Evolutionary conservation across 2,113 vertebrate species (phyloP).

Genomic region (Chrysochloris asiatica): DNA sequence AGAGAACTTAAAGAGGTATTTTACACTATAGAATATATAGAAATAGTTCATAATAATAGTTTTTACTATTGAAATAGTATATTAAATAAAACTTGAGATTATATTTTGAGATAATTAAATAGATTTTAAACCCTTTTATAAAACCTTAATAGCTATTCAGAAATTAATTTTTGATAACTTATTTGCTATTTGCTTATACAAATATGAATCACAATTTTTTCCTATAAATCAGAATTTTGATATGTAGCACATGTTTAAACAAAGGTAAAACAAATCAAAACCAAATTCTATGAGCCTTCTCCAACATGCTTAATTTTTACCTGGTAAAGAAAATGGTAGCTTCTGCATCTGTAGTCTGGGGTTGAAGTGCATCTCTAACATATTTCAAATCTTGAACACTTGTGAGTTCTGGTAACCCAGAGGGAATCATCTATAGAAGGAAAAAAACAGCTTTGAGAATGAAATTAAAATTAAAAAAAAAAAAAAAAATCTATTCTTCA

Average conservation of each 20-base stretch:
- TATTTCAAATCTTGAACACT: conserved; percentile 96
- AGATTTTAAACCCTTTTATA: neutral
- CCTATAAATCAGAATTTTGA: conserved; percentile 4
- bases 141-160: conserved; percentile 31
- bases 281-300: neutral
- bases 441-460: conserved; percentile 44
- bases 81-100: conserved; percentile 46
- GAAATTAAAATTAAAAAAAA: conserved; percentile 18
- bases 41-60: conserved; percentile 24
- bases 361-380: conserved; percentile 96
- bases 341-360: conserved; percentile 96
- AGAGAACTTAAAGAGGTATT: neutral
- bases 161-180: conserved; percentile 28
- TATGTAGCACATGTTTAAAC: conserved; percentile 30
- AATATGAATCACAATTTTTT: neutral
- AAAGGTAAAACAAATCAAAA: conserved; percentile 57
- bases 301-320: conserved; percentile 80
- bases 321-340: conserved; percentile 99
- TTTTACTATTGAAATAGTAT: conserved; percentile 29
- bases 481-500: neutral
- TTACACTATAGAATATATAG: conserved; percentile 20
- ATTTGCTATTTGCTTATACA: conserved; percentile 16
- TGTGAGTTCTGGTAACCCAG: conserved; percentile 95
- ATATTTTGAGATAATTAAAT: conserved; percentile 17
- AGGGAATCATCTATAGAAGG: conserved; percentile 93